Evolutionary conservation across 2,113 vertebrate species (phyloP).

Genomic region (Actinemys pallida): DNA sequence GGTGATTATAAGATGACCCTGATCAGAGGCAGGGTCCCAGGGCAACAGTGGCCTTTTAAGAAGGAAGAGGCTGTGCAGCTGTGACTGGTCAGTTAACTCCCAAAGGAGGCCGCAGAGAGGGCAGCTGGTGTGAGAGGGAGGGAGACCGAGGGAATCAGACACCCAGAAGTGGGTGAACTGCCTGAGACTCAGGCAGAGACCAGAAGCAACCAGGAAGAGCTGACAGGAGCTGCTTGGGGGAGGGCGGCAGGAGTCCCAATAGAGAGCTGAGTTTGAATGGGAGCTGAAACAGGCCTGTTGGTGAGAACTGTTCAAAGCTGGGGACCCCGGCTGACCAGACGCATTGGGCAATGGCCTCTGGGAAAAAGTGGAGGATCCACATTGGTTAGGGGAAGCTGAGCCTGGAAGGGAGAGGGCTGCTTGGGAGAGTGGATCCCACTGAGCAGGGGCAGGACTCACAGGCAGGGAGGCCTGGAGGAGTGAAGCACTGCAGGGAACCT

Average conservation of each 20-base stretch:
- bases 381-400: neutral
- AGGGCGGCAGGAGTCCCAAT: neutral
- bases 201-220: neutral
- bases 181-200: neutral
- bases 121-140: neutral
- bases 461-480: no score
- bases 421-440: neutral
- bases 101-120: neutral
- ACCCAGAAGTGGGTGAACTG: neutral
- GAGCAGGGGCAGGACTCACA: no score
- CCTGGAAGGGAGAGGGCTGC: neutral
- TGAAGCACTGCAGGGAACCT: no score
- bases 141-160: neutral
- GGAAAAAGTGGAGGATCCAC: neutral
- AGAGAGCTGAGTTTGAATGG: neutral
- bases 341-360: neutral
- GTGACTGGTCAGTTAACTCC: neutral
- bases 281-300: neutral
- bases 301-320: neutral
- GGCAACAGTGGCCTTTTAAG: neutral
- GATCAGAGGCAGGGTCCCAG: neutral
- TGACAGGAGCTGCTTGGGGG: no score
- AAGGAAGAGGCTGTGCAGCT: neutral
- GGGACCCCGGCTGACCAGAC: neutral
- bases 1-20: neutral